phyloP scores from a whole-genome alignment of 64 coral and sea anemone species.

The Trachythela sp. region DNA sequence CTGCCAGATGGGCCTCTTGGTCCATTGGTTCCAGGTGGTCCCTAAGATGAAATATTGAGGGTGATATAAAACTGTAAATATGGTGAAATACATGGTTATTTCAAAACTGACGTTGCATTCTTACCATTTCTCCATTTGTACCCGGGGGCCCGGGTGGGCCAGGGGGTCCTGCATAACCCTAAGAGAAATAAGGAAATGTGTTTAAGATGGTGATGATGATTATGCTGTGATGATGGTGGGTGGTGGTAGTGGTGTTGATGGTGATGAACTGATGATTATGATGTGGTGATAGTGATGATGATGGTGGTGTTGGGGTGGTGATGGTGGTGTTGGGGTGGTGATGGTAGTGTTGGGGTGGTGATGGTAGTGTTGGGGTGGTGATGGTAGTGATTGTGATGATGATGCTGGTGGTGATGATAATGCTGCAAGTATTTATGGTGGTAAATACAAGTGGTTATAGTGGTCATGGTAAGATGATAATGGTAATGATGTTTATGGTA shows the following conservation, averaged over 20 bases:
- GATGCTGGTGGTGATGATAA: no score
- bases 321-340: no score
- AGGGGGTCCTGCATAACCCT: slow-evolving; percentile 14
- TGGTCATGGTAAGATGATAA: no score
- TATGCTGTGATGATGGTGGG: no score
- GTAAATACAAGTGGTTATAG: no score
- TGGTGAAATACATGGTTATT: neutral
- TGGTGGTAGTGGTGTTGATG: no score
- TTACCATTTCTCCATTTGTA: neutral
- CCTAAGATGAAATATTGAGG: neutral
- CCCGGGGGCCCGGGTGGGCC: neutral
- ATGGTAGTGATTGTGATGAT: no score
- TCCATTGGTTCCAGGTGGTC: neutral
- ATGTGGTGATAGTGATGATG: neutral
- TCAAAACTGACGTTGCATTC: neutral
- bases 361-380: no score
- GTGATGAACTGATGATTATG: neutral
- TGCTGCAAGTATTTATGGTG: no score
- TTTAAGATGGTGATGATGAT: neutral
- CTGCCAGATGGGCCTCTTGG: neutral
- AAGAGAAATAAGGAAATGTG: neutral
- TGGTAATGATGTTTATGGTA: no score
- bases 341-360: no score
- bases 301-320: no score
- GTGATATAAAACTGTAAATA: neutral